Percentiles rank a stretch among this genome's conserved stretches.
These are phyloP conservation scores for Aeoliscus strigatus DNA, from an alignment of 2,797 vertebrate species.

Conservation along the genomic window DNA sequence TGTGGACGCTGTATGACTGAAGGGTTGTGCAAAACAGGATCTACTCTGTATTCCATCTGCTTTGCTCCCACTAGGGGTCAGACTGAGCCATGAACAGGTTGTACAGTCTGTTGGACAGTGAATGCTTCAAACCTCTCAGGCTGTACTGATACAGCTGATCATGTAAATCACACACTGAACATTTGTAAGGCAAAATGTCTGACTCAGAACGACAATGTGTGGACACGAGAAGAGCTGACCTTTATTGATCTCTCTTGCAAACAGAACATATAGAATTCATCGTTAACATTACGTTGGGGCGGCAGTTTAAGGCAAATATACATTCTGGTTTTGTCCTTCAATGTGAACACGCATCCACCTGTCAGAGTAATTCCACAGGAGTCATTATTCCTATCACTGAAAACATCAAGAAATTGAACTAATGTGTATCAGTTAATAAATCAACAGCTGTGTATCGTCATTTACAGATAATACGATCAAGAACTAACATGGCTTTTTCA, in stretches of 20 bases:
- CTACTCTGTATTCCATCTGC: too few species aligned
- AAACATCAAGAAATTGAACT: constrained; percentile 43
- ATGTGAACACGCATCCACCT: constrained; percentile 51
- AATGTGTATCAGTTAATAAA: constrained; percentile 7
- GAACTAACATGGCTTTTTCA: not conserved
- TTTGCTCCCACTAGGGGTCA: constrained; percentile 71
- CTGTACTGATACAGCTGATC: too few species aligned
- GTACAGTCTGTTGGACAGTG: constrained; percentile 22
- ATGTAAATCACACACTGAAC: constrained; percentile 7
- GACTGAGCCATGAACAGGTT: constrained; percentile 42
- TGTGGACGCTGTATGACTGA: too few species aligned
- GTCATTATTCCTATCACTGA: constrained; percentile 17
- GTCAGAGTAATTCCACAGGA: constrained; percentile 32
- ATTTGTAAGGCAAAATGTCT: constrained; percentile 14
- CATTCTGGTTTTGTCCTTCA: constrained; percentile 56
- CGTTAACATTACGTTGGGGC: constrained; percentile 41
- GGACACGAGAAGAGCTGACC: constrained; percentile 6
- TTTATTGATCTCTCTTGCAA: too few species aligned
- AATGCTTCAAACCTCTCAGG: too few species aligned
- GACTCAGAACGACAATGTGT: constrained; percentile 42
- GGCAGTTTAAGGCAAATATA: constrained; percentile 67
- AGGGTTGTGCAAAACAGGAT: too few species aligned
- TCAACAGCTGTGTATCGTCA: constrained; percentile 5
- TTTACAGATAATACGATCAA: not conserved
- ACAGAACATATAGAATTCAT: not conserved